These are phyloP conservation scores for Helostoma temminkii DNA, from an alignment of 2,797 vertebrate genomes.

Conservation along the genomic window DNA sequence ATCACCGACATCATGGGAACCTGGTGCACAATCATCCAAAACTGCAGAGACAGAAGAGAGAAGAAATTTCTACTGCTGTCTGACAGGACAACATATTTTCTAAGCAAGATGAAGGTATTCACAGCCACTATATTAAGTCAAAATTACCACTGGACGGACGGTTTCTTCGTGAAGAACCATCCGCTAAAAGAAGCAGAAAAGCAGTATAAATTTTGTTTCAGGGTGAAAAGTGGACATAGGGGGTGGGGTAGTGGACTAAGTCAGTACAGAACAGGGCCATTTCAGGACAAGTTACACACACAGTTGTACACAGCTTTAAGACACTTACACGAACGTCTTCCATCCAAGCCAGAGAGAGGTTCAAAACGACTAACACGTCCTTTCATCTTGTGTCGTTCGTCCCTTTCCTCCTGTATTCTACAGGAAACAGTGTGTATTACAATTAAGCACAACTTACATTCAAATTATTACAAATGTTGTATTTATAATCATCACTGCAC, in stretches of 20 bases:
- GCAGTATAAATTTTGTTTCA: conserved; percentile 80
- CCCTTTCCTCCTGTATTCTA: conserved; percentile 98
- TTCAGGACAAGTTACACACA: conserved; percentile 48
- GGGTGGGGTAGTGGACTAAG: conserved; percentile 30
- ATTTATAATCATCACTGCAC: too few relatives aligned
- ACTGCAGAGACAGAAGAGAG: conserved; percentile 85
- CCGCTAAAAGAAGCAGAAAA: conserved; percentile 90
- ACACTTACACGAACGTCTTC: conserved; percentile 93
- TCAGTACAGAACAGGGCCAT: conserved; percentile 39
- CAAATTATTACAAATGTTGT: not conserved
- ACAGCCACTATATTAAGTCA: conserved; percentile 80
- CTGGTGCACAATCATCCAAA: conserved; percentile 97
- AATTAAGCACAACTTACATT: not conserved
- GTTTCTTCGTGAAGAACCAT: conserved; percentile 98
- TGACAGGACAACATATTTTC: conserved; percentile 42
- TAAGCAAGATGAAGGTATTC: conserved; percentile 72
- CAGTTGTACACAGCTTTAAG: conserved; percentile 10
- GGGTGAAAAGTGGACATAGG: conserved; percentile 58
- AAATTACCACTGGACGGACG: conserved; percentile 98
- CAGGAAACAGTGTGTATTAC: conserved; percentile 20
- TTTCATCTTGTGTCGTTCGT: conserved; percentile 97
- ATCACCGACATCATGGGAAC: conserved; percentile 98
- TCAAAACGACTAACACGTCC: conserved; percentile 98
- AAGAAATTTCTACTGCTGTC: conserved; percentile 59
- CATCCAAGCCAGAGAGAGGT: conserved; percentile 91